These are phyloP conservation scores for Xanthia icteritia DNA, from an alignment of 2,888 invertebrate species.

Conservation along the genomic window DNA sequence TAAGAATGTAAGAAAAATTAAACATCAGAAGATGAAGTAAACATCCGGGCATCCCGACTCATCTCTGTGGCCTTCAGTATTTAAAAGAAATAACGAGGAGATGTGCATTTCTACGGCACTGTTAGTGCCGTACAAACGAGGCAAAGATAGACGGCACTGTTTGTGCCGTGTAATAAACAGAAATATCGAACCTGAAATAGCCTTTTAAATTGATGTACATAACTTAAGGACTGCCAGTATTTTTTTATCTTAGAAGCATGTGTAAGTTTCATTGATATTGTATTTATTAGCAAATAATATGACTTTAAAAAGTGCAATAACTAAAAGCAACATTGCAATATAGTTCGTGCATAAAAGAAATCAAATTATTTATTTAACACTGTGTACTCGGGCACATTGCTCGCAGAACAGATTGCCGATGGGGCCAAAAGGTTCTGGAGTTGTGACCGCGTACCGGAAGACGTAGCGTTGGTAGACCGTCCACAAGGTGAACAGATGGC, in stretches of 20 bases:
- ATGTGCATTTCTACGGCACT: background rate
- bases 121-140: background rate
- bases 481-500: background rate
- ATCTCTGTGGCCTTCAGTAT: background rate
- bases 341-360: background rate
- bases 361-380: background rate
- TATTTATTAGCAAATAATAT: background rate
- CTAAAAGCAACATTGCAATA: background rate
- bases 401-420: background rate
- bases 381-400: background rate
- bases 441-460: background rate
- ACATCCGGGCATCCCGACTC: too few relatives aligned
- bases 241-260: background rate
- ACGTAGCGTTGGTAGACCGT: background rate
- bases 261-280: background rate
- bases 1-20: background rate
- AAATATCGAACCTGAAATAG: too few relatives aligned
- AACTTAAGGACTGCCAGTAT: background rate
- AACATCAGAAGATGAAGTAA: background rate
- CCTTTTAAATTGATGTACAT: background rate
- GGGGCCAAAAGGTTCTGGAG: background rate
- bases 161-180: background rate
- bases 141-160: background rate
- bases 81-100: background rate
- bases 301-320: conserved; percentile 4